These are phyloP conservation scores for Plectrocnemia conspersa DNA, from an alignment of 1,140 invertebrate species.

Conservation along the genomic window DNA sequence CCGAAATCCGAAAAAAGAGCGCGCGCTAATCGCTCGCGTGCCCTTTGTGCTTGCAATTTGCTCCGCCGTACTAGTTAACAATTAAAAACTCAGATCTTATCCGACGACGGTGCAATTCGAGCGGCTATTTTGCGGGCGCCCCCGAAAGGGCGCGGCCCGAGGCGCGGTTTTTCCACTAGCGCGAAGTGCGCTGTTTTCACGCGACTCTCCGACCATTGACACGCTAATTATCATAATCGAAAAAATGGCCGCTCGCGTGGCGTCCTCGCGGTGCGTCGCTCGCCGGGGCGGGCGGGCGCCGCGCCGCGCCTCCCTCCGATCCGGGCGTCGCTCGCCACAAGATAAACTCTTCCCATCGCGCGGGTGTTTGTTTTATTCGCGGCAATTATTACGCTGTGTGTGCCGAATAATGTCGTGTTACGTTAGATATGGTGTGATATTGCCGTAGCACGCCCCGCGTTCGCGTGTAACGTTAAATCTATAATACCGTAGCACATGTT, in stretches of 20 bases:
- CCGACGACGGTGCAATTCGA: background rate
- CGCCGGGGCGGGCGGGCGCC: background rate
- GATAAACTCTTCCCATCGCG: background rate
- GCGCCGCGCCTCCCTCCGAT: background rate
- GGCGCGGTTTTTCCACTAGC: background rate
- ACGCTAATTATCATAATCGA: background rate
- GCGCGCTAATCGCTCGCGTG: no score
- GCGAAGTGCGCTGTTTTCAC: background rate
- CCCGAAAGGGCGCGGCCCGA: background rate
- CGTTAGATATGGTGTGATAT: no score
- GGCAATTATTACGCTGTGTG: no score
- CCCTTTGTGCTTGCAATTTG: no score
- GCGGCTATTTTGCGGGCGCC: background rate
- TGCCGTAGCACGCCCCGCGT: no score
- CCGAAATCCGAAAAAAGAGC: no score
- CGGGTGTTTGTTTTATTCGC: background rate
- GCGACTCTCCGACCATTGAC: background rate
- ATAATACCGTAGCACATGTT: no score
- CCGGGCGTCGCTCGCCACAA: background rate
- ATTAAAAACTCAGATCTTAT: background rate
- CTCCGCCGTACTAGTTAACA: no score
- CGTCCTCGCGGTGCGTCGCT: background rate
- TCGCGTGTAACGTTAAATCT: no score
- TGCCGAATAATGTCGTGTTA: no score
- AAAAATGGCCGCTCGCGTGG: background rate